Evolutionary conservation across 2,797 vertebrate genomes (phyloP), one percentile per base, ranked within the genome.

Genomic region (Glyptemys insculpta): DNA sequence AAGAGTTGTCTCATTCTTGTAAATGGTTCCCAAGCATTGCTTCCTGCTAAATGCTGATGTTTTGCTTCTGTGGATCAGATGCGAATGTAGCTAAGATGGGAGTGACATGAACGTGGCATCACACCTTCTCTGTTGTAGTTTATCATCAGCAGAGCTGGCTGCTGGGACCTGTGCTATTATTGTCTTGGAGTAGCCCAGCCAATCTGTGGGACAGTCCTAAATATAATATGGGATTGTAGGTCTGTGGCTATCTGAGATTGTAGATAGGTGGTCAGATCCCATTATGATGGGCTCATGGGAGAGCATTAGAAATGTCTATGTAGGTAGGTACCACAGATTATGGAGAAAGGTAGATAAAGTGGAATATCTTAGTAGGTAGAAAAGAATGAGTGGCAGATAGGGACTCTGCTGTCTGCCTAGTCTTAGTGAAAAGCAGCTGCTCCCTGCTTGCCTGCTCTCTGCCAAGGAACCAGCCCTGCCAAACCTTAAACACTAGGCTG

Each of bases 11-110:
- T 97, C 68, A 3, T 79, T 87, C 29, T 65, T 8, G 1, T 37
- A 2, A 80, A 84, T 57, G 82, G 41, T 92, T 96, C 87, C 86
- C 81, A 53, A 93, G 79, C 88, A 65, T 88, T 85, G 37, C 79
- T 94, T 31, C 87, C 78, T 49, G 1, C 76, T 92, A 54, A 0
- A 7, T 31, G 62, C n/a, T 1, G 0, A 4, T 52, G 62, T 49
- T 92, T 34, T 49, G 79, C 81, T 47, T 9, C 52, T 87, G 54
- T 85, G 88, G 59, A 56, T 82, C 5, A 21, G 85, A 47, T 59
- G 85, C 44, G 89, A 86, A 50, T 31, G 0, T 53, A 94, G 53
- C 50, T 19, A 79, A 92, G 93, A 53, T 37, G 3, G 1, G 84
- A 79, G 57, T 21, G 44, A 52, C 18, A 59, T 65, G 59, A 82